Conservation (phyloP, 2,797 vertebrate genomes). For the Nothura maculosa region DNA sequence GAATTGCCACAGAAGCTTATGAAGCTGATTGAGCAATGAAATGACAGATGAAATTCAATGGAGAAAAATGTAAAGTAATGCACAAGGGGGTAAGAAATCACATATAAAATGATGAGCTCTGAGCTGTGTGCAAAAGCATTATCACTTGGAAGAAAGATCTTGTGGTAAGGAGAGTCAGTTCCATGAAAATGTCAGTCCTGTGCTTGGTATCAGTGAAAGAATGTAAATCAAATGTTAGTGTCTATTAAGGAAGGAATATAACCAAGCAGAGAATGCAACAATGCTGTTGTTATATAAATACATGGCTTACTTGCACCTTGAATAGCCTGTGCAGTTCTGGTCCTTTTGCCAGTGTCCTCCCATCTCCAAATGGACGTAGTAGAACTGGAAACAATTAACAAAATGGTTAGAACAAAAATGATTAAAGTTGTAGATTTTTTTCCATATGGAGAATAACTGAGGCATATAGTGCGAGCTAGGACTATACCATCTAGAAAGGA, state of each 20-base stretch:
- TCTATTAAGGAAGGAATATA: background rate
- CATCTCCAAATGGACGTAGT: background rate
- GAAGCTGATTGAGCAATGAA: constrained; percentile 8
- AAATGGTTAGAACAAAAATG: background rate
- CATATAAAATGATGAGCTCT: background rate
- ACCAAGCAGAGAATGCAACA: background rate
- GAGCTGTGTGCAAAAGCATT: background rate
- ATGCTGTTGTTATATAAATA: background rate
- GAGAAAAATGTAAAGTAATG: constrained; percentile 29
- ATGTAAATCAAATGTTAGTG: background rate
- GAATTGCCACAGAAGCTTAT: constrained; percentile 5
- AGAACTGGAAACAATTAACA: background rate
- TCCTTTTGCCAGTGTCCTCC: background rate
- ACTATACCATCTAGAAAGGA: background rate
- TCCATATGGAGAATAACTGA: background rate
- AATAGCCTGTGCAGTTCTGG: background rate
- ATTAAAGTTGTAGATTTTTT: background rate
- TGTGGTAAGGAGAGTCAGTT: background rate
- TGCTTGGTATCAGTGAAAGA: background rate
- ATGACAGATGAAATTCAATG: background rate
- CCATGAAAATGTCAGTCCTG: background rate
- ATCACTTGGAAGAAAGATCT: background rate
- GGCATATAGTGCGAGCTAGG: background rate
- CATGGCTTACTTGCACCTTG: background rate
- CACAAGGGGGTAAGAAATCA: background rate